Percentiles rank a stretch among this genome's conserved stretches.
Evolutionary conservation across 2,113 vertebrate species (phyloP).

Genomic region (Excalfactoria chinensis): DNA sequence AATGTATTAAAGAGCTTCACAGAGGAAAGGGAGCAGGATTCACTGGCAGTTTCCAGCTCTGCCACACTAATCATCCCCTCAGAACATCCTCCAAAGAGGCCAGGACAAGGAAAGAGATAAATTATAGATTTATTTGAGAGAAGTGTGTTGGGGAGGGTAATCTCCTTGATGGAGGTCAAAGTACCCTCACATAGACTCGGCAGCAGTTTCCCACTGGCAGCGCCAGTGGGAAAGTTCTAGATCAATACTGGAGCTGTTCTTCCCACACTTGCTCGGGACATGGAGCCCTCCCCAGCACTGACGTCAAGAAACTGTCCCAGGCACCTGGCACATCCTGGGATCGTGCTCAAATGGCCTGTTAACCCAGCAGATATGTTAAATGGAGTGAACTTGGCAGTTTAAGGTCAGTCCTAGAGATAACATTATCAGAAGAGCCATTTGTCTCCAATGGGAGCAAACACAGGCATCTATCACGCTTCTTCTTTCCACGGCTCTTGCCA

Average conservation of each 20-base stretch:
- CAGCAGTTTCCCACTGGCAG: not conserved
- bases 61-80: not conserved
- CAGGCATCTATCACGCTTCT: not conserved
- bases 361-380: constrained; percentile 35
- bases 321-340: constrained; percentile 1
- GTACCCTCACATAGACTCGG: not conserved
- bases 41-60: not conserved
- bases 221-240: not conserved
- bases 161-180: not conserved
- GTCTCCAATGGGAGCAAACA: constrained; percentile 25
- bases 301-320: constrained; percentile 10
- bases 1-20: not conserved
- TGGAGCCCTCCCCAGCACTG: not conserved
- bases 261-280: not conserved
- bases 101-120: not conserved
- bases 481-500: constrained; percentile 48
- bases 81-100: not conserved
- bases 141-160: not conserved
- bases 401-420: constrained; percentile 47
- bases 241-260: not conserved
- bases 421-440: constrained; percentile 42
- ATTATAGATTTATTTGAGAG: not conserved
- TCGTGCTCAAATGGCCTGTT: not conserved
- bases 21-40: not conserved
- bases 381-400: constrained; percentile 21